Conservation (phyloP, 2,113 vertebrate species). For the Xiphias gladius region DNA sequence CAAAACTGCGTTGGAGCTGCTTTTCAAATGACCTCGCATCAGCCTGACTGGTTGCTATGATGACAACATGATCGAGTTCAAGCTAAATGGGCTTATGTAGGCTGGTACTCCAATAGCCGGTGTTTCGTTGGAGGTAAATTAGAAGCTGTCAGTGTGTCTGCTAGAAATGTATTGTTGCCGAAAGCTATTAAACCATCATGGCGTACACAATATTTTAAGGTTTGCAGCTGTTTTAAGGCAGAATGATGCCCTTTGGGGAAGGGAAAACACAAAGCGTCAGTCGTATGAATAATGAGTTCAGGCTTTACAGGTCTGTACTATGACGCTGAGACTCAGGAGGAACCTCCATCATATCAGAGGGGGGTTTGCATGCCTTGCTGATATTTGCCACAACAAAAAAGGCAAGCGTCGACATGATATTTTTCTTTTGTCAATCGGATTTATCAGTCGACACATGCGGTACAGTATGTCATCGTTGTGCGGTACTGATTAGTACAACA, state of each 20-base stretch:
- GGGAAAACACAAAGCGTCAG: background rate
- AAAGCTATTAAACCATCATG: background rate
- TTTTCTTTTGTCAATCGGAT: background rate
- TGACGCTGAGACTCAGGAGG: background rate
- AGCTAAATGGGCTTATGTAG: constrained; percentile 15
- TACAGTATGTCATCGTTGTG: background rate
- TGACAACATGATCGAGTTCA: constrained; percentile 17
- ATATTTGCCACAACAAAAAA: constrained; percentile 13
- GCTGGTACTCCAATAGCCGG: constrained; percentile 30
- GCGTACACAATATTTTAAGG: background rate
- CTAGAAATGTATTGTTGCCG: background rate
- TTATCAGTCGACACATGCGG: background rate
- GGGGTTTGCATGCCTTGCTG: background rate
- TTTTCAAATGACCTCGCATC: constrained; percentile 20
- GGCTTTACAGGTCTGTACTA: constrained; percentile 7
- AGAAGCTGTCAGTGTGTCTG: background rate
- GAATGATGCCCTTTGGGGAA: constrained; percentile 9
- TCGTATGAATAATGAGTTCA: background rate
- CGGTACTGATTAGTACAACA: background rate
- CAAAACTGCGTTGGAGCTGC: constrained; percentile 2
- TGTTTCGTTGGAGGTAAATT: constrained; percentile 6
- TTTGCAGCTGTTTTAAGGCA: background rate
- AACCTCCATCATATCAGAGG: background rate
- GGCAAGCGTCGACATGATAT: background rate
- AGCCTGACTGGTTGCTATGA: constrained; percentile 53